Evolutionary conservation across 2,797 vertebrate species (phyloP).

Genomic region (Carcharodon carcharias): DNA sequence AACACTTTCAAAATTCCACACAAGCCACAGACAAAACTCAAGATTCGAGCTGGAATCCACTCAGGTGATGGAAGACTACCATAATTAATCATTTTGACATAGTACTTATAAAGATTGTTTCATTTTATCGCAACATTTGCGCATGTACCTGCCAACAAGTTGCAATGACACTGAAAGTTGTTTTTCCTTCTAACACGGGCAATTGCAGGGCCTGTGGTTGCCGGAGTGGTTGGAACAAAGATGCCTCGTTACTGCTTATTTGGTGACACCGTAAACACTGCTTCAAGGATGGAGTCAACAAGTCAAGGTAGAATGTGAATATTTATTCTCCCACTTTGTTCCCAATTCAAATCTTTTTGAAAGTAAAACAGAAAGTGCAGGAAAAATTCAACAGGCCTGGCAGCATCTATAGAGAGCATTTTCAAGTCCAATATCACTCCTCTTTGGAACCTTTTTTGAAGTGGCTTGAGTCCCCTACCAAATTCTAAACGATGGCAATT

Average conservation of each 20-base stretch:
- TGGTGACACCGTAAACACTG: constrained; percentile 83
- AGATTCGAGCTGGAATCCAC: constrained; percentile 73
- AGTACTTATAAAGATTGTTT: not conserved
- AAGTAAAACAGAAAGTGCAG: no score
- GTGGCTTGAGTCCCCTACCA: not conserved
- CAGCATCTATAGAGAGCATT: no score
- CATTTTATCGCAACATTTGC: not conserved
- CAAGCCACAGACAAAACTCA: constrained; percentile 64
- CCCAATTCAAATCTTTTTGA: not conserved
- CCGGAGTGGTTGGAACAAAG: constrained; percentile 82
- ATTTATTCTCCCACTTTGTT: not conserved
- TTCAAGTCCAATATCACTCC: no score
- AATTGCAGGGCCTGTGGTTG: constrained; percentile 72
- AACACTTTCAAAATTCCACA: constrained; percentile 73
- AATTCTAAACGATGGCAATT: not conserved
- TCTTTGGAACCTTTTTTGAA: not conserved
- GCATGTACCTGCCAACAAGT: not conserved
- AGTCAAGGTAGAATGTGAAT: constrained; percentile 61
- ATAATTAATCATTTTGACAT: not conserved
- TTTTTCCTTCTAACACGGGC: not conserved
- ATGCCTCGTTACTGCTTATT: constrained; percentile 90
- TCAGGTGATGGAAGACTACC: constrained; percentile 55
- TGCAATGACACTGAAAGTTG: not conserved
- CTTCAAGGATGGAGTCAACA: constrained; percentile 86
- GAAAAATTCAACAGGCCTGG: no score